phyloP scores from a whole-genome alignment of 2,113 vertebrate genomes.

The Hymenochirus boettgeri region DNA sequence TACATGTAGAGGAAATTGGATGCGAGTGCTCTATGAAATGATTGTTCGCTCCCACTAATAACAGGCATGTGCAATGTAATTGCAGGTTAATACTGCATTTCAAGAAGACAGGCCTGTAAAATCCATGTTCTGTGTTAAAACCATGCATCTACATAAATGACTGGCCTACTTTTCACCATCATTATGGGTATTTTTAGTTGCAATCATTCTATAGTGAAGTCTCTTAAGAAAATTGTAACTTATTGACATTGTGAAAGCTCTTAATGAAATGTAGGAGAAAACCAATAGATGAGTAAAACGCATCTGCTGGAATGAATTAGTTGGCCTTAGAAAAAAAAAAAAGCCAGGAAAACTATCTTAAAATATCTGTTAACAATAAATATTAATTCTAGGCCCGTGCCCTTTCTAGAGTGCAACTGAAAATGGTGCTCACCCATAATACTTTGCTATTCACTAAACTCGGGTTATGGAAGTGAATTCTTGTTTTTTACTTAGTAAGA shows the following conservation, averaged over 20 bases:
- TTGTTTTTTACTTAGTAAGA: no score
- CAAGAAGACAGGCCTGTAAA: slow-evolving; percentile 38
- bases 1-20: slow-evolving; percentile 5
- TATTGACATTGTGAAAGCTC: slow-evolving; percentile 39
- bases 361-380: no score
- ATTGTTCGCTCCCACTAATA: slow-evolving; percentile 31
- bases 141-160: slow-evolving; percentile 39
- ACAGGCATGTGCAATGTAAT: slow-evolving; percentile 35
- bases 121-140: slow-evolving; percentile 43
- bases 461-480: no score
- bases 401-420: no score
- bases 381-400: no score
- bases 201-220: slow-evolving; percentile 32
- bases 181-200: slow-evolving; percentile 40
- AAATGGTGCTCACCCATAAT: no score
- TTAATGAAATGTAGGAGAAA: slow-evolving; percentile 35
- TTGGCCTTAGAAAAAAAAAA: no score
- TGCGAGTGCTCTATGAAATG: slow-evolving; percentile 28
- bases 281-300: no score
- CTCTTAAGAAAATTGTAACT: slow-evolving; percentile 37
- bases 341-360: no score
- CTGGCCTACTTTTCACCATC: slow-evolving; percentile 35
- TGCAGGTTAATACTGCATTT: slow-evolving; percentile 29
- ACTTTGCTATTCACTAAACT: no score
- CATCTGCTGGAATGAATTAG: no score